These are phyloP conservation scores for Meriones psammophilus DNA, from an alignment of 2,797 vertebrate genomes.

Conservation along the genomic window DNA sequence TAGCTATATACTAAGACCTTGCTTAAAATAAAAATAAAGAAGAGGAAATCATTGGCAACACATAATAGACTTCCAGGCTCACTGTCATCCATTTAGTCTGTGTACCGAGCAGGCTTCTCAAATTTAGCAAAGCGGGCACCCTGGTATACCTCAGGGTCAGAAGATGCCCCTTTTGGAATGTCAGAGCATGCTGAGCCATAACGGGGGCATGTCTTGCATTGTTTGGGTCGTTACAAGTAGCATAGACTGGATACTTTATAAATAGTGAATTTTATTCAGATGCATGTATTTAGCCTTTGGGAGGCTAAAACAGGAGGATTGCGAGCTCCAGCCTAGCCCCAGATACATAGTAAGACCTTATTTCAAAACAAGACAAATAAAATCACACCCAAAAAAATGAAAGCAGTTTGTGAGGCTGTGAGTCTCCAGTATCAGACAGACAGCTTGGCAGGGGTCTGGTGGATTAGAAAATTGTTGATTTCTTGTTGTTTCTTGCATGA, in stretches of 20 bases:
- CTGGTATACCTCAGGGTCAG: neutral
- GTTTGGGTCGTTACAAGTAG: neutral
- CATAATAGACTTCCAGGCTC: neutral
- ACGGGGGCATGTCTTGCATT: neutral
- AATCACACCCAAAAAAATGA: neutral
- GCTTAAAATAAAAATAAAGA: neutral
- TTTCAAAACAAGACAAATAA: neutral
- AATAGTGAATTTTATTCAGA: too few species aligned
- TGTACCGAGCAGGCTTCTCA: neutral
- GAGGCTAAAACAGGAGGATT: neutral
- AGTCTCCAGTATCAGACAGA: neutral
- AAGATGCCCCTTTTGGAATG: neutral
- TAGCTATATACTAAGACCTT: neutral
- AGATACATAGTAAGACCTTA: neutral
- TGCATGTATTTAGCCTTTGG: neutral
- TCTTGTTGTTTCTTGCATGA: neutral
- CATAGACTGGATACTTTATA: neutral
- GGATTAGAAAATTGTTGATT: neutral
- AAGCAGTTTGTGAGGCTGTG: neutral
- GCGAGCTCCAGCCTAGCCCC: neutral
- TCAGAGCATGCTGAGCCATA: neutral
- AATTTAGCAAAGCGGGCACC: neutral
- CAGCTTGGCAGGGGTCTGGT: accelerated
- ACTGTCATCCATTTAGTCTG: neutral
- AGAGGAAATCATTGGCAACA: neutral